These are phyloP conservation scores for Scleropages formosus DNA, from an alignment of 2,797 vertebrate genomes.

Conservation along the genomic window DNA sequence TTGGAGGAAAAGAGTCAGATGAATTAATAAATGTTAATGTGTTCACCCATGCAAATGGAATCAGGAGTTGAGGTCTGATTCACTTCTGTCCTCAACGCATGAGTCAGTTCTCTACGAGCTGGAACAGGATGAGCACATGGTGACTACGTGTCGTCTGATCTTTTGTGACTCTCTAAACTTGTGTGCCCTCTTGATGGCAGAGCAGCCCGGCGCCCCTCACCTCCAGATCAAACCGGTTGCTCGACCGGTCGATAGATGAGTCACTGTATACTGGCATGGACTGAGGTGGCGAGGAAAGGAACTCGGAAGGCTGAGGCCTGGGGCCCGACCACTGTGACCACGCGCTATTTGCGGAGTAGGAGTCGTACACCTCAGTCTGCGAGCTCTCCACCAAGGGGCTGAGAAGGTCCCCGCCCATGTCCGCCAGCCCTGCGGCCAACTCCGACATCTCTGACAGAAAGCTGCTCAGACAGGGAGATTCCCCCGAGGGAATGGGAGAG, in stretches of 20 bases:
- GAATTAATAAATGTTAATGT: too few relatives aligned
- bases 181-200: slow-evolving; percentile 75
- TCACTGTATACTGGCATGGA: slow-evolving; percentile 66
- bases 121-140: too few relatives aligned
- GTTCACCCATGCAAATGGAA: neutral
- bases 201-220: slow-evolving; percentile 62
- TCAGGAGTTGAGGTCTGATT: too few relatives aligned
- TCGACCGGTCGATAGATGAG: slow-evolving; percentile 72
- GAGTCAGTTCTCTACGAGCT: too few relatives aligned
- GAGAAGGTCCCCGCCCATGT: slow-evolving; percentile 60
- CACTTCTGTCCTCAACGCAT: too few relatives aligned
- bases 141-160: slow-evolving; percentile 20
- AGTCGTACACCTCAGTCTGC: slow-evolving; percentile 65
- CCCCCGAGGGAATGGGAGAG: slow-evolving; percentile 53
- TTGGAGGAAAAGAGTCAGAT: too few relatives aligned
- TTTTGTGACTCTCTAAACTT: slow-evolving; percentile 59
- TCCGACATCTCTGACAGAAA: slow-evolving; percentile 77
- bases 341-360: slow-evolving; percentile 63
- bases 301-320: slow-evolving; percentile 36
- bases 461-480: slow-evolving; percentile 66
- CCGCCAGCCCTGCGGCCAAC: slow-evolving; percentile 48
- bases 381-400: slow-evolving; percentile 66
- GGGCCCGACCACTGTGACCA: slow-evolving; percentile 75
- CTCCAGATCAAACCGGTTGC: slow-evolving; percentile 68
- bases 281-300: slow-evolving; percentile 52